Evolutionary conservation across 2,888 invertebrate genomes (phyloP).

Genomic region (Drosophila nr. fundita): DNA sequence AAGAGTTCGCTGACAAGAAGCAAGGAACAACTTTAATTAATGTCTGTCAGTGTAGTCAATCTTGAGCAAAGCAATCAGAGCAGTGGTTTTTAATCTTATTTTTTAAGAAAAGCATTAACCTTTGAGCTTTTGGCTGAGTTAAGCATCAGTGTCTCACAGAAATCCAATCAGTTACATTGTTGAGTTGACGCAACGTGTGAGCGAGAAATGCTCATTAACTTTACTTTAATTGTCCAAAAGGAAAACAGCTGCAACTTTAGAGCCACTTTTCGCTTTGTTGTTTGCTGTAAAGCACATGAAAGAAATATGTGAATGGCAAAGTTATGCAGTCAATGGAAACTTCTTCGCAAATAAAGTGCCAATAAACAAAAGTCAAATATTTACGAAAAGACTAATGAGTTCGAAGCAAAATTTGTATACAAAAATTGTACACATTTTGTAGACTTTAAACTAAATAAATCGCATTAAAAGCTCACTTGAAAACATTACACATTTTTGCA

Average conservation of each 20-base stretch:
- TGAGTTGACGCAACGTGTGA: conserved; percentile 32
- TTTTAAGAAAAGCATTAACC: conserved; percentile 30
- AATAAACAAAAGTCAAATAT: background rate
- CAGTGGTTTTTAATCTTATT: conserved; percentile 15
- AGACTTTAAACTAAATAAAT: background rate
- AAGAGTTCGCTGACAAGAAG: background rate
- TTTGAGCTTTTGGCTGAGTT: conserved; percentile 9
- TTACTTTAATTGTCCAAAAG: conserved; percentile 49
- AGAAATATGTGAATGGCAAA: background rate
- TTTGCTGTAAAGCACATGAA: background rate
- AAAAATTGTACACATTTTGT: background rate
- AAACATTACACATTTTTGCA: background rate
- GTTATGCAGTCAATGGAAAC: background rate
- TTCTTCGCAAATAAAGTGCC: background rate
- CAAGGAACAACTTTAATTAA: background rate
- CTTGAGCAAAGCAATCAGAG: background rate
- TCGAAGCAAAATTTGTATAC: too few species aligned
- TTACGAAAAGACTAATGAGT: too few species aligned
- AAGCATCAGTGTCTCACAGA: conserved; percentile 4
- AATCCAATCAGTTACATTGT: conserved; percentile 49
- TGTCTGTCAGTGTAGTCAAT: background rate
- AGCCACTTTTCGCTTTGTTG: conserved; percentile 14
- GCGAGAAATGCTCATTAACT: conserved; percentile 58
- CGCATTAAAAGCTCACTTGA: background rate
- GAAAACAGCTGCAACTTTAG: conserved; percentile 31